Evolutionary conservation across 2,797 vertebrate genomes (phyloP), one percentile per base, ranked within the genome.

Genomic region (Hemibagrus guttatus): DNA sequence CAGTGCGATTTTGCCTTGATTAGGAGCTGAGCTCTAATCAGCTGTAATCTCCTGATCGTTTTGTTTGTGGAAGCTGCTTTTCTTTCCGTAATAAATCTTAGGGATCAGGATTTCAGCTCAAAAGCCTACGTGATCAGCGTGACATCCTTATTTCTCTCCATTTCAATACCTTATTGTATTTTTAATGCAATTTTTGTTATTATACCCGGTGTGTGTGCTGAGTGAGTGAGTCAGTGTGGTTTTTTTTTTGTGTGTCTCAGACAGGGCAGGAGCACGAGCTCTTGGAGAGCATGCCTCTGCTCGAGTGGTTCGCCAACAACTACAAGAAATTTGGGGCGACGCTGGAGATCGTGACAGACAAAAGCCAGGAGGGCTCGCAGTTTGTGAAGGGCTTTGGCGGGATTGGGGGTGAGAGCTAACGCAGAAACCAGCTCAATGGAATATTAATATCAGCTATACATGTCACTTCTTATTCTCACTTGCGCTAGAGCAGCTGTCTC

Each of bases 361-460:
- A 99, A 92, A 99, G 98, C 94, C 98, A 99, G 95, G 98, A 99
- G 95, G 98, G 98, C 90, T 99, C 98, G 75, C 98, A 99, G 93
- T 99, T 99, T 91, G 98, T 99, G 93, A 99, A 99, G 96, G 98
- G 98, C 95, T 99, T 99, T 95, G 98, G 98, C 95, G 98, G 98
- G 94, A 99, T 99, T 80, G 98, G 98, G 91, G 98, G 98, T 99
- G 93, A 97, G 95, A 23, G 19, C 28, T 4, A 5, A 54, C 26
- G 13, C 9, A 42, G n/a, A 31, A 31, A 31, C 28, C 13, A 23
- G 1, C 14, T 56, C 46, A 7, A 5, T 13, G 42, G 13, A 49
- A 26, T n/a, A 49, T 16, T 5, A 59, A 59, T n/a, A 28, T 66
- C 28, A n/a, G 6, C 6, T 16, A 66, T 6, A 21, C 31, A 19